These are phyloP conservation scores for Ciconia stormi DNA, from an alignment of 2,113 vertebrate species.

Conservation along the genomic window DNA sequence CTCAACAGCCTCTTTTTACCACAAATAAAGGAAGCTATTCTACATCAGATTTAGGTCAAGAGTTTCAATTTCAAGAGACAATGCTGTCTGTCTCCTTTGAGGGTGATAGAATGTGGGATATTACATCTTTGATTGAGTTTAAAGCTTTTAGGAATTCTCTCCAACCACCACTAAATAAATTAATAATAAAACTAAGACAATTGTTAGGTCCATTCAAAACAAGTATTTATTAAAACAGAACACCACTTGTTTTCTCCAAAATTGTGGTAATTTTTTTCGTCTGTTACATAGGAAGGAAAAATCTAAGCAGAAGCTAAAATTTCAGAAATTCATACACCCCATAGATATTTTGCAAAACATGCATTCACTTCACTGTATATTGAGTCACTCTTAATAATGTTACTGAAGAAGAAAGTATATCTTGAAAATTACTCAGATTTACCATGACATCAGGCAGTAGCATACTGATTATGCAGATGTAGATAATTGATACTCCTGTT, in stretches of 20 bases:
- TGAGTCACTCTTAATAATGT: neutral
- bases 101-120: slow-evolving; percentile 28
- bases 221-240: neutral
- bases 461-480: slow-evolving; percentile 9
- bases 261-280: neutral
- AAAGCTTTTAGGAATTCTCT: slow-evolving; percentile 28
- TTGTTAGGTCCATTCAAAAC: neutral
- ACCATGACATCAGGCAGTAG: neutral
- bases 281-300: slow-evolving; percentile 30
- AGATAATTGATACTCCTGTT: neutral
- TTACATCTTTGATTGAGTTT: slow-evolving; percentile 13
- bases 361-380: neutral
- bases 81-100: slow-evolving; percentile 14
- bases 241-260: slow-evolving; percentile 41
- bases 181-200: neutral
- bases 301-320: slow-evolving; percentile 52
- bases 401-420: slow-evolving; percentile 21
- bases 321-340: slow-evolving; percentile 11
- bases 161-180: neutral
- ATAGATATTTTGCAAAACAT: slow-evolving; percentile 10
- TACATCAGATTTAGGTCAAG: slow-evolving; percentile 60
- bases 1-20: neutral
- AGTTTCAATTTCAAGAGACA: slow-evolving; percentile 56
- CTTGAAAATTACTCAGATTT: slow-evolving; percentile 42
- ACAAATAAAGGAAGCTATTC: slow-evolving; percentile 53